These are phyloP conservation scores for Drosophila rellima DNA, from an alignment of 2,888 invertebrate species.

Conservation along the genomic window DNA sequence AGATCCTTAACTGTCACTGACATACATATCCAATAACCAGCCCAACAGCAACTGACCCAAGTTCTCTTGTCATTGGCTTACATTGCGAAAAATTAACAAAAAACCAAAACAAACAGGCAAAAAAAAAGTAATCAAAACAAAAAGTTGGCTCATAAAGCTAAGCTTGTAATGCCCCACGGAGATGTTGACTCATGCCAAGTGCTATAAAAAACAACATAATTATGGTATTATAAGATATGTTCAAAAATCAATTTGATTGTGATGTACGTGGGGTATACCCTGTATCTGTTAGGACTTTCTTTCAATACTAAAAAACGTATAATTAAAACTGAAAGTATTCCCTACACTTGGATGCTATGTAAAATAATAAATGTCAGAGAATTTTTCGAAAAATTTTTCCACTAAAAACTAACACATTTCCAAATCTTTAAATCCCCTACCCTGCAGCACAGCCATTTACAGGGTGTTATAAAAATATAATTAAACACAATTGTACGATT, in stretches of 20 bases:
- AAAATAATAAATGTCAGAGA: no score
- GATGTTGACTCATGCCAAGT: constrained; percentile 72
- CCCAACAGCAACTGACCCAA: constrained; percentile 40
- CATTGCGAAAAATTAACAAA: constrained; percentile 49
- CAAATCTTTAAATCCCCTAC: neutral
- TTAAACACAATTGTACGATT: constrained; percentile 53
- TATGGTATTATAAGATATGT: constrained; percentile 56
- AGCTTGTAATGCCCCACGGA: constrained; percentile 59
- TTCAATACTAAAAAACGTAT: no score
- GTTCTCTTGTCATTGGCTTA: constrained; percentile 60
- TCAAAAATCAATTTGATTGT: neutral
- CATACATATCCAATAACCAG: constrained; percentile 71
- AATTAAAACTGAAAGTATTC: no score
- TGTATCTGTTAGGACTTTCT: no score
- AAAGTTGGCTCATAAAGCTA: constrained; percentile 57
- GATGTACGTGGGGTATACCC: constrained; percentile 12
- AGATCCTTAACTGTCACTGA: constrained; percentile 77
- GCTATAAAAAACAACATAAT: constrained; percentile 65
- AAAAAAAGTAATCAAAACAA: constrained; percentile 38
- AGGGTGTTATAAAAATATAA: constrained; percentile 48
- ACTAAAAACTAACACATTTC: neutral
- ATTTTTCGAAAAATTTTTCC: no score
- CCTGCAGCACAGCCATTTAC: neutral
- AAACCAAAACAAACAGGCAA: neutral
- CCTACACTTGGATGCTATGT: no score